These are phyloP conservation scores for Natator depressus DNA, from an alignment of 2,113 vertebrate genomes.

Conservation along the genomic window DNA sequence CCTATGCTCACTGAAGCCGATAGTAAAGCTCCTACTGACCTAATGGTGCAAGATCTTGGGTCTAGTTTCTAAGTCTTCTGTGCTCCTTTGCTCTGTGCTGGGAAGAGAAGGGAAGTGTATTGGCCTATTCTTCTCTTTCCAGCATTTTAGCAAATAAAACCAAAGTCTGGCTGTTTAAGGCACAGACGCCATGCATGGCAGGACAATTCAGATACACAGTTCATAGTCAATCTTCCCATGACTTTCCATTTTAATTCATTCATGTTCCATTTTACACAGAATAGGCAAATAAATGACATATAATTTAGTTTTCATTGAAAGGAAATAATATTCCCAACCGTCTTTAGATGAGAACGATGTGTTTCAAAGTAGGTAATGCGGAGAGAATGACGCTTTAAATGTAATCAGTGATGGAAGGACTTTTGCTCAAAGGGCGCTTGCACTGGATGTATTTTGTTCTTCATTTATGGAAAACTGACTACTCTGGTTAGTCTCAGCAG, in stretches of 20 bases:
- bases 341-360: not conserved
- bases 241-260: slow-evolving; percentile 22
- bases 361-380: not conserved
- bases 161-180: rapidly evolving
- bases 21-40: not conserved
- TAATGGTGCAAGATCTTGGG: not conserved
- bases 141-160: not conserved
- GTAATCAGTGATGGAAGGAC: not conserved
- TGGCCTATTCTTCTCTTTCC: not conserved
- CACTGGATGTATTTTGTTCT: not conserved
- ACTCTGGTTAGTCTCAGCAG: not conserved
- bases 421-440: slow-evolving; percentile 26
- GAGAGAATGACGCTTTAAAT: not conserved
- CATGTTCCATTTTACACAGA: not conserved
- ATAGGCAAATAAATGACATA: not conserved
- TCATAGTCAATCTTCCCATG: not conserved
- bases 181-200: not conserved
- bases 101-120: not conserved
- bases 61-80: not conserved
- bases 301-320: not conserved
- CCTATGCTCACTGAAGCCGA: not conserved
- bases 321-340: not conserved
- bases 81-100: not conserved
- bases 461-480: not conserved
- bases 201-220: not conserved